Evolutionary conservation across 2,797 vertebrate genomes (phyloP), one percentile per base, ranked within the genome.

Genomic region (Poecilia velifera): DNA sequence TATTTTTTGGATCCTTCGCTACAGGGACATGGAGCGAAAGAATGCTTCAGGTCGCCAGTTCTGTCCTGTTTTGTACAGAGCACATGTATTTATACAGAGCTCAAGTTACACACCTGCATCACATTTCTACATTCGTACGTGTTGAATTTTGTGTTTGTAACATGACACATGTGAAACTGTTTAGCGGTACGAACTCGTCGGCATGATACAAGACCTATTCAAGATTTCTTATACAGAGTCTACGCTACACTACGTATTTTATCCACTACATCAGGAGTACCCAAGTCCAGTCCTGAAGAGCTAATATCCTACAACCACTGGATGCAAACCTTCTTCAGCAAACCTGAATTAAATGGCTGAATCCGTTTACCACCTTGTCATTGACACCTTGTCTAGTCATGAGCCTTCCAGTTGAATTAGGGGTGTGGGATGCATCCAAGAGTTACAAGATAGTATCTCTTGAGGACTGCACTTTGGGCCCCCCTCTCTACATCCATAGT

Each of bases 191-290:
- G 3, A 64, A 64, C 31, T 64, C 20, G 20, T 41, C 36, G 4
- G 4, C 22, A 68, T 41, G 20, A 41, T 22, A 25, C 39, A 53
- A 55, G 76, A 72, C 66, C 72, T 77, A 43, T 73, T 64, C 59
- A 72, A 39, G 77, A 41, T 78, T 71, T 43, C 71, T 85, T 22
- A 41, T 12, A 8, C 18, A 39, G 18, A 41, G 8, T 39, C 34
- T 39, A 10, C 0, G 3, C 62, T 64, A 16, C 46, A 7, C 49
- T 70, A 7, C 10, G n/a, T 20, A n/a, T 70, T 66, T 70, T 43
- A 70, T 43, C 22, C 39, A 43, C 66, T 14, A 45, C 6, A 7
- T 31, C 57, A 31, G 5, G 57, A 31, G 5, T 18, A 16, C 59
- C 59, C 28, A 34, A 34, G 28, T 62, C 28, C 28, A 62, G 28